Evolutionary conservation across 35 echinoderm and acorn worm genomes (phyloP).

Genomic region (Strongylocentrotus purpuratus): DNA sequence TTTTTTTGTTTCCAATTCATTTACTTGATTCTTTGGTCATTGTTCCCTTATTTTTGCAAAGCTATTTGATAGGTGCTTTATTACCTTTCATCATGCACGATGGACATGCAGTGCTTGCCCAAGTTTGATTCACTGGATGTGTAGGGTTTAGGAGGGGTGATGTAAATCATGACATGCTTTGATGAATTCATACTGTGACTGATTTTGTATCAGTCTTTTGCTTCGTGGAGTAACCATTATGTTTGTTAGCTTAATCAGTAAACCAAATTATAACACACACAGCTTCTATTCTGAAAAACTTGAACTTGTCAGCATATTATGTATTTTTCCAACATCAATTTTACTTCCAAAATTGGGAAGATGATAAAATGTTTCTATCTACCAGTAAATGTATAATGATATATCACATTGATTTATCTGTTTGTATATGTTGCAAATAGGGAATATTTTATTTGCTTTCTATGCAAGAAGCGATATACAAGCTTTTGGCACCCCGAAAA

Average conservation of each 20-base stretch:
- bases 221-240: no score
- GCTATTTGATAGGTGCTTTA: neutral
- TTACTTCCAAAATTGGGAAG: neutral
- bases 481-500: neutral
- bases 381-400: neutral
- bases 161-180: no score
- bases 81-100: neutral
- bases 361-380: neutral
- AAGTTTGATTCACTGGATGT: neutral
- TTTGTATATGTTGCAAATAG: conserved; percentile 5
- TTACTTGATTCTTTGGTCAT: no score
- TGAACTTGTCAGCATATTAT: no score
- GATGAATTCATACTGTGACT: no score
- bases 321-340: neutral
- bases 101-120: neutral
- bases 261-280: no score
- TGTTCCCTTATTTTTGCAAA: neutral
- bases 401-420: neutral
- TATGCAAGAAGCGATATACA: neutral
- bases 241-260: no score
- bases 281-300: no score
- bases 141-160: neutral
- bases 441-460: neutral
- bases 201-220: no score
- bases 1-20: neutral